Conservation (phyloP, 2,797 vertebrate genomes). For the Paedocypris micromegethes region DNA sequence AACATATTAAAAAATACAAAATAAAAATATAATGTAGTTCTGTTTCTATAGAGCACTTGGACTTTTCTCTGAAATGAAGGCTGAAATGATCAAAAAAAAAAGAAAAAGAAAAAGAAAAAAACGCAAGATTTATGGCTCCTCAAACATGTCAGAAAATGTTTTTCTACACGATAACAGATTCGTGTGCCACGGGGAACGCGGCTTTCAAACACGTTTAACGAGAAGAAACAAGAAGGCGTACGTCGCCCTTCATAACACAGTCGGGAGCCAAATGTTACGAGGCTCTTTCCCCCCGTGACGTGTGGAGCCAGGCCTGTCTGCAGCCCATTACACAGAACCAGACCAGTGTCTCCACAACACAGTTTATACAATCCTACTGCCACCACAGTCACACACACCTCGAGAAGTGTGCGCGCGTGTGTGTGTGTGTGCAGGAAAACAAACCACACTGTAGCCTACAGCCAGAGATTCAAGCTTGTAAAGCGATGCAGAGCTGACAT, state of each 20-base stretch:
- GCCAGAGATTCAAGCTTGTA: conserved; percentile 30
- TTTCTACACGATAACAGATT: too few relatives aligned
- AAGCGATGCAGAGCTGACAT: conserved; percentile 41
- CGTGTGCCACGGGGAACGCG: too few relatives aligned
- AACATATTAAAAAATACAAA: too few relatives aligned
- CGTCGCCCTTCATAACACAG: conserved; percentile 12
- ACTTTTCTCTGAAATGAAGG: too few relatives aligned
- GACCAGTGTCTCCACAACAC: conserved; percentile 38
- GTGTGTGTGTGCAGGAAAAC: conserved; percentile 25
- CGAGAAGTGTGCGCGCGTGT: too few relatives aligned
- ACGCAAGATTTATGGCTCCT: too few relatives aligned
- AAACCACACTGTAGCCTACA: conserved; percentile 16
- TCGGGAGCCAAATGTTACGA: conserved; percentile 24
- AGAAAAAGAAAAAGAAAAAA: too few relatives aligned
- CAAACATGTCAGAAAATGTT: too few relatives aligned
- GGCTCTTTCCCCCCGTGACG: conserved; percentile 23
- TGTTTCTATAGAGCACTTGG: too few relatives aligned
- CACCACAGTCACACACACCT: conserved; percentile 41
- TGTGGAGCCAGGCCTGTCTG: conserved; percentile 40
- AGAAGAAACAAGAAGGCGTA: conserved; percentile 10
- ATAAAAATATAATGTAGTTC: too few relatives aligned
- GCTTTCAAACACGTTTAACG: not conserved
- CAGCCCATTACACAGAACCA: conserved; percentile 44
- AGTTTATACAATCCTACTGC: conserved; percentile 42
- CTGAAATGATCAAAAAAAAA: too few relatives aligned